phyloP scores from a whole-genome alignment of 1,140 invertebrate genomes.

The Apis dorsata region DNA sequence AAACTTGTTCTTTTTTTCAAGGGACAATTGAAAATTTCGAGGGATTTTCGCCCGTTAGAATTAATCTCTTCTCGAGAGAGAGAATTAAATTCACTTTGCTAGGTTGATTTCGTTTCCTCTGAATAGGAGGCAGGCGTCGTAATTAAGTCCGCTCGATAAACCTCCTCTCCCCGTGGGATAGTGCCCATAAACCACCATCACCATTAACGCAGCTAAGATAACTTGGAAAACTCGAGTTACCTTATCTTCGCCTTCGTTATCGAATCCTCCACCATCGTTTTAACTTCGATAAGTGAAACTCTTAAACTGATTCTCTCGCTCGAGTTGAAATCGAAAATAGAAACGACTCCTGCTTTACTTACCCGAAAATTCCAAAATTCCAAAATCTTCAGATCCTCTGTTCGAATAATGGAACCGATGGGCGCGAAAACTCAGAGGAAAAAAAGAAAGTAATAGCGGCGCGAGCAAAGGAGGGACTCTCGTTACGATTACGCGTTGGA shows the following conservation, averaged over 20 bases:
- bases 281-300: constrained; percentile 14
- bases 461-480: neutral
- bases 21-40: too few species aligned
- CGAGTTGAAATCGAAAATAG: too few species aligned
- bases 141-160: neutral
- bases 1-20: too few species aligned
- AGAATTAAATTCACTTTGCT: neutral
- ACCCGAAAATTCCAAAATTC: neutral
- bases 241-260: constrained; percentile 9
- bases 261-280: constrained; percentile 6
- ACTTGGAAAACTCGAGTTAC: constrained; percentile 2
- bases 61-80: neutral
- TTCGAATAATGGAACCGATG: neutral
- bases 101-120: neutral
- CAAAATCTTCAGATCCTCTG: neutral
- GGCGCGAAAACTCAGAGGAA: neutral
- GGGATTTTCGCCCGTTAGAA: neutral
- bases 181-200: neutral
- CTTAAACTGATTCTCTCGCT: too few species aligned
- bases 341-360: too few species aligned
- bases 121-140: neutral
- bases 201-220: constrained; percentile 19
- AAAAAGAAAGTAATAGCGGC: constrained; percentile 8
- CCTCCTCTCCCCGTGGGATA: neutral
- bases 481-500: constrained; percentile 30